These are phyloP conservation scores for western clawed frog (Xenopus tropicalis) DNA, from an alignment of 2,113 vertebrate species.

Conservation along the genomic window UCB_Xtro_10.0 CM004446.2:12663001-12663500, in stretches of 20 bases:
- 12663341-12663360: not conserved
- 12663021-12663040: slow-evolving; percentile 48
- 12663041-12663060: slow-evolving; percentile 55
- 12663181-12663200: slow-evolving; percentile 55
- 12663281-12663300: slow-evolving; percentile 25
- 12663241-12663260: slow-evolving; percentile 49
- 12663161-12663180: slow-evolving; percentile 38
- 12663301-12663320: slow-evolving; percentile 7
- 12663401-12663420: too few species aligned
- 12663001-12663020: slow-evolving; percentile 57
- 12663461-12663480: too few species aligned
- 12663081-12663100: slow-evolving; percentile 54
- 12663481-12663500: too few species aligned
- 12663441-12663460: too few species aligned
- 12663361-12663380: too few species aligned
- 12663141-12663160: slow-evolving; percentile 43
- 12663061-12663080: slow-evolving; percentile 55
- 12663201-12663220: slow-evolving; percentile 49
- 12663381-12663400: too few species aligned
- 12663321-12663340: not conserved
- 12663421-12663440: too few species aligned
- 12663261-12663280: slow-evolving; percentile 45
- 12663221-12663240: slow-evolving; percentile 50
- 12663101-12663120: slow-evolving; percentile 51
- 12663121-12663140: slow-evolving; percentile 5